A percentile compares a stretch with the other conserved stretches of the same genome.
Evolutionary conservation across 2,113 vertebrate species (phyloP).

Genomic region (Heterocephalus glaber): DNA sequence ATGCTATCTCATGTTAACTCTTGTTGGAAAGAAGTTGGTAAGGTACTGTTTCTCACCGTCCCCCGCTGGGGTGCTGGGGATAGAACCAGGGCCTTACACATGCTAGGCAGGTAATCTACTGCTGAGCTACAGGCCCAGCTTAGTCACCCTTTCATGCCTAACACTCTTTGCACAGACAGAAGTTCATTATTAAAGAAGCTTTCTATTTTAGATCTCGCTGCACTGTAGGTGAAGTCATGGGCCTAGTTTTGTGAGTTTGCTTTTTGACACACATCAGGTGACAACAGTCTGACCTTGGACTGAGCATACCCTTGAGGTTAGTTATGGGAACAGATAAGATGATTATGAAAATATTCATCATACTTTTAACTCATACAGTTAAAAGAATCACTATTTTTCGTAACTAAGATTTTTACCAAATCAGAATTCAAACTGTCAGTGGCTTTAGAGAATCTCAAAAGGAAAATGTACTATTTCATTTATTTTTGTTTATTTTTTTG

Average conservation of each 20-base stretch:
- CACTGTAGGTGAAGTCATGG: not conserved
- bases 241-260: conserved; percentile 20
- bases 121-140: not conserved
- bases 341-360: conserved; percentile 12
- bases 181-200: conserved; percentile 7
- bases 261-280: not conserved
- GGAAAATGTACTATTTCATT: not conserved
- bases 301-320: not conserved
- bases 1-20: not conserved
- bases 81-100: not conserved
- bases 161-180: not conserved
- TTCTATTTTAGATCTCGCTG: conserved; percentile 16
- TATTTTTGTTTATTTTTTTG: not conserved
- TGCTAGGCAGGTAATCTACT: not conserved
- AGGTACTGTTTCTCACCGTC: not conserved
- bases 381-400: not conserved
- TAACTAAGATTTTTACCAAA: conserved; percentile 26
- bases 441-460: not conserved
- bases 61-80: not conserved
- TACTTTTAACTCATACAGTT: not conserved
- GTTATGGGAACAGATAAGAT: conserved; percentile 23
- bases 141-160: not conserved
- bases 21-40: not conserved
- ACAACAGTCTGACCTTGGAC: not conserved
- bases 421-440: conserved; percentile 13